A percentile compares a stretch with the other conserved stretches of the same genome.
Evolutionary conservation across 2,113 vertebrate species (phyloP).

Genomic region (Chloebia gouldiae): DNA sequence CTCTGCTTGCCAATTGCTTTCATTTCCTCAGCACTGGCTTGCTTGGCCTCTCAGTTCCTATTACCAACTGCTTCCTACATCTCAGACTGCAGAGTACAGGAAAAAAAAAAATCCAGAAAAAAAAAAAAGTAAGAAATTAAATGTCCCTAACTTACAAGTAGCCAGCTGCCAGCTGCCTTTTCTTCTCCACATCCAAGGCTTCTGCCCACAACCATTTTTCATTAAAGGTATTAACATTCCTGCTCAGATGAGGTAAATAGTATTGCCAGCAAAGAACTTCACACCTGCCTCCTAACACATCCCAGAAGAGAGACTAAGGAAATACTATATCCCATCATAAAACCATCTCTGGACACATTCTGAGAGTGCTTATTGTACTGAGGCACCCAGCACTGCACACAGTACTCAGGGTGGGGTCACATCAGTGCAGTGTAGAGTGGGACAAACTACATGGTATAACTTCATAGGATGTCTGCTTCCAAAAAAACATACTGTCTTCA

Average conservation of each 20-base stretch:
- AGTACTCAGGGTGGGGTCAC: background rate
- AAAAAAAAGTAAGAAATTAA: background rate
- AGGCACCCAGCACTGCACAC: background rate
- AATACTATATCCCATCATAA: background rate
- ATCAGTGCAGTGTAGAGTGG: background rate
- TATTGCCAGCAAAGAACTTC: background rate
- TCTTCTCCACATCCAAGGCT: background rate
- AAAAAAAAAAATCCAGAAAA: fast-evolving
- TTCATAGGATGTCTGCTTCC: background rate
- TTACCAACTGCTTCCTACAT: background rate
- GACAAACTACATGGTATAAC: too few species aligned
- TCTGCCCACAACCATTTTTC: background rate
- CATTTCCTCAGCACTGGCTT: background rate
- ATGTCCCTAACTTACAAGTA: background rate
- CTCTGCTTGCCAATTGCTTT: background rate
- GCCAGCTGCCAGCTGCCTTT: background rate
- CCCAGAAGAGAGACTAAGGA: background rate
- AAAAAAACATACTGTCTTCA: background rate
- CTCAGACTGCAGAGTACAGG: background rate
- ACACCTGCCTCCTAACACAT: background rate
- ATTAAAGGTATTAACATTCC: background rate
- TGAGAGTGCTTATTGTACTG: background rate
- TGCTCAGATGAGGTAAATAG: background rate
- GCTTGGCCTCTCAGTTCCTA: background rate
- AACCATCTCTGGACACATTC: background rate